Conservation (phyloP, 2,113 vertebrate species). For the Rallus limicola region DNA sequence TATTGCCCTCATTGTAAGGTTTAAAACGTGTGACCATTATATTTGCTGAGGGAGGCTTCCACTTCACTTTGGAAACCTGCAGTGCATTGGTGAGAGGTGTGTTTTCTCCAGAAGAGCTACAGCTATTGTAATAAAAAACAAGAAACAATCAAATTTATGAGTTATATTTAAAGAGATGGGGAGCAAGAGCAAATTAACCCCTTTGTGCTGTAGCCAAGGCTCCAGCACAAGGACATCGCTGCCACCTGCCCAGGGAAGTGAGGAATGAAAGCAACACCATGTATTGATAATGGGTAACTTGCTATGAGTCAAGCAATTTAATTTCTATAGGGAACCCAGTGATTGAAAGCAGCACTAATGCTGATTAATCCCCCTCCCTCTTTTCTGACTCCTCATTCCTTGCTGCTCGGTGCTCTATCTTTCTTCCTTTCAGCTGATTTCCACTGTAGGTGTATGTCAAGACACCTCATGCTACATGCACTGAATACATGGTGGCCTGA, state of each 20-base stretch:
- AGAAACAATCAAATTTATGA: conserved; percentile 28
- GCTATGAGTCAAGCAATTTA: background rate
- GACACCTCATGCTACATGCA: background rate
- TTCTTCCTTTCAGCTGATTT: background rate
- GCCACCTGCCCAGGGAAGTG: background rate
- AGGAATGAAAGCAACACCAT: background rate
- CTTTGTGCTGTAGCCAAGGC: background rate
- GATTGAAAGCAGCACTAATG: conserved; percentile 13
- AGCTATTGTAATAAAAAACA: conserved; percentile 9
- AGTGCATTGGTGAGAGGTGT: background rate
- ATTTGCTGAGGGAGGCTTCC: conserved; percentile 3
- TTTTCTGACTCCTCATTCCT: background rate
- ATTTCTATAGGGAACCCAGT: background rate
- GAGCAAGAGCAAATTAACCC: conserved; percentile 14
- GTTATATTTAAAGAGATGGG: background rate
- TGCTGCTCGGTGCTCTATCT: rapidly evolving
- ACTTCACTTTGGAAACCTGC: background rate
- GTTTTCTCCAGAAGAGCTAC: background rate
- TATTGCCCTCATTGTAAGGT: background rate
- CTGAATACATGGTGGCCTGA: background rate
- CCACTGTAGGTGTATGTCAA: background rate
- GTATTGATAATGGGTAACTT: background rate
- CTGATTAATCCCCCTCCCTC: conserved; percentile 25
- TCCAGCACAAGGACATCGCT: background rate
- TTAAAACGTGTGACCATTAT: background rate